These are phyloP conservation scores for Galerucella nymphaeae DNA, from an alignment of 2,888 invertebrate genomes.

Conservation along the genomic window DNA sequence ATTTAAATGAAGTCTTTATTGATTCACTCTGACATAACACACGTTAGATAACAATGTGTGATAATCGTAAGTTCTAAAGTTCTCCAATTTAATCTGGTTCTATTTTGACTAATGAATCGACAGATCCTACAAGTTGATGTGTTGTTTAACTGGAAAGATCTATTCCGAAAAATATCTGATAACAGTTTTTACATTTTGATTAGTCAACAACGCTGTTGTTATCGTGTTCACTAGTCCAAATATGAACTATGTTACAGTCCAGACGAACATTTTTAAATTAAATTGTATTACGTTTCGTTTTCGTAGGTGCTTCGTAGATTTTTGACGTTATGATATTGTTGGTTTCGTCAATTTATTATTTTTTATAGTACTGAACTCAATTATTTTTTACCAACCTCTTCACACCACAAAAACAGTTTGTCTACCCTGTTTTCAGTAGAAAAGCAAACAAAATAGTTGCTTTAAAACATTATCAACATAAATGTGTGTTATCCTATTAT, in stretches of 20 bases:
- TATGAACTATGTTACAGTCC: too few species aligned
- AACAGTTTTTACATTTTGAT: neutral
- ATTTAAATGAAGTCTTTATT: constrained; percentile 12
- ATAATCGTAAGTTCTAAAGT: constrained; percentile 27
- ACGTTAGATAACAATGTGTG: constrained; percentile 27
- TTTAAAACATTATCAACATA: neutral
- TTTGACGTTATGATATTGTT: too few species aligned
- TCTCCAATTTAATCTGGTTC: constrained; percentile 17
- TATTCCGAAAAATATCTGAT: constrained; percentile 1
- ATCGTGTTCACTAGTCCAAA: neutral
- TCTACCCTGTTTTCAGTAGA: neutral
- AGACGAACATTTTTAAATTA: too few species aligned
- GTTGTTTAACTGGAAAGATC: neutral
- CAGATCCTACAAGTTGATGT: constrained; percentile 11
- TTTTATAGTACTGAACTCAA: too few species aligned
- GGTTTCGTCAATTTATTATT: too few species aligned
- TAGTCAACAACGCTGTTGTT: neutral
- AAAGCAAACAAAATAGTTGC: neutral
- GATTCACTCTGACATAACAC: constrained; percentile 24
- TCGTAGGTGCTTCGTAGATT: too few species aligned
- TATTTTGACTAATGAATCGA: constrained; percentile 17
- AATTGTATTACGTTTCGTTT: too few species aligned
- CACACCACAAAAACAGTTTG: too few species aligned
- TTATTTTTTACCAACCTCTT: too few species aligned
- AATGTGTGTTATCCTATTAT: neutral